These are phyloP conservation scores for Salticus scenicus DNA, from an alignment of 2,888 invertebrate species.

Conservation along the genomic window DNA sequence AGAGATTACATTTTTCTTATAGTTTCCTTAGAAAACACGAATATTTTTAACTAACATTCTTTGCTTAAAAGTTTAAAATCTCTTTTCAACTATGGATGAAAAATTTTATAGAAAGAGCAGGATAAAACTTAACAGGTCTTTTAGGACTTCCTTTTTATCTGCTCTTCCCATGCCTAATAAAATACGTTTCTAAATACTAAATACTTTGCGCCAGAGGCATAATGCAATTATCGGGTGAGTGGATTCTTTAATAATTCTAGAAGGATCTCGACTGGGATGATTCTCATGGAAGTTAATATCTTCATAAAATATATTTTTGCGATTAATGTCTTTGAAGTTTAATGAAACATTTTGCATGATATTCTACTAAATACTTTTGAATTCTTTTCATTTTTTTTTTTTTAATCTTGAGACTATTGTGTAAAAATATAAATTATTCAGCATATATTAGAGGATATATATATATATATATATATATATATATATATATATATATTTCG, in stretches of 20 bases:
- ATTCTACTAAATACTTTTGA: too few species aligned
- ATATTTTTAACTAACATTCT: not conserved
- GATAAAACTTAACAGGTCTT: not conserved
- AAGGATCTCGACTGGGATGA: not conserved
- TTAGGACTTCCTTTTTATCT: not conserved
- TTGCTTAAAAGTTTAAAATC: not conserved
- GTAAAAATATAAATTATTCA: too few species aligned
- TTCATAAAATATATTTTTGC: too few species aligned
- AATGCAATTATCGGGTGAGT: not conserved
- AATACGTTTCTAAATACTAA: not conserved
- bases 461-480: too few species aligned
- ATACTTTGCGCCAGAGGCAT: not conserved
- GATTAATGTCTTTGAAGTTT: too few species aligned
- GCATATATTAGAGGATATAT: too few species aligned
- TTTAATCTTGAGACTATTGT: too few species aligned
- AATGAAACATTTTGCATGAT: too few species aligned
- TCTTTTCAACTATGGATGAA: not conserved
- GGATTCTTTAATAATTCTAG: not conserved
- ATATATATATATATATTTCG: too few species aligned
- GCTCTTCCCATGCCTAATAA: not conserved
- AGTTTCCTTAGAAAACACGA: not conserved
- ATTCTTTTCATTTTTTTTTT: too few species aligned
- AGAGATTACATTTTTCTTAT: not conserved
- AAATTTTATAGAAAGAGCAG: not conserved
- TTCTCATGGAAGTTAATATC: too few species aligned